phyloP scores from a whole-genome alignment of 2,113 vertebrate genomes.

The Paracanthobrama guichenoti region DNA sequence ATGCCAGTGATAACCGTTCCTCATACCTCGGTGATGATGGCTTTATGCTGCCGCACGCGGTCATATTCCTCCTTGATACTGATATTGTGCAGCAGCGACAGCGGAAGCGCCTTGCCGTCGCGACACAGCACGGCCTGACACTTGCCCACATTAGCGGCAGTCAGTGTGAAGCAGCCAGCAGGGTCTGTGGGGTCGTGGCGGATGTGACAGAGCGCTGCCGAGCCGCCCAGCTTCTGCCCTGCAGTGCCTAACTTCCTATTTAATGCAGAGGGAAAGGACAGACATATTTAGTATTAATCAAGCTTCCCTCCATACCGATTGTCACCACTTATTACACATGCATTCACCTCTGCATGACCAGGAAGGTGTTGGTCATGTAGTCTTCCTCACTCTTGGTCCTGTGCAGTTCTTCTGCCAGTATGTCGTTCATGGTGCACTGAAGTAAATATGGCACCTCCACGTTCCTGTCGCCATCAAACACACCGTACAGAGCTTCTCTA shows the following conservation, averaged over 20 bases:
- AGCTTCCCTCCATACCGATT: neutral
- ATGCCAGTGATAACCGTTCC: neutral
- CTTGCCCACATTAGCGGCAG: constrained; percentile 96
- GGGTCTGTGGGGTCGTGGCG: constrained; percentile 93
- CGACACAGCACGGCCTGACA: constrained; percentile 94
- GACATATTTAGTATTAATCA: neutral
- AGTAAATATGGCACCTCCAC: constrained; percentile 94
- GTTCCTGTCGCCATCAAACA: constrained; percentile 95
- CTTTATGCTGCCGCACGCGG: constrained; percentile 89
- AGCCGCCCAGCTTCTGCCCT: constrained; percentile 95
- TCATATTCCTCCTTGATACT: constrained; percentile 88
- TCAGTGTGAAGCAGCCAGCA: constrained; percentile 90
- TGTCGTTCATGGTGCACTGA: constrained; percentile 97
- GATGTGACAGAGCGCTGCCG: constrained; percentile 95
- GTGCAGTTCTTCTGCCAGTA: constrained; percentile 93
- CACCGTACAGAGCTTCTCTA: constrained; percentile 93
- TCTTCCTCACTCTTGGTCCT: constrained; percentile 93
- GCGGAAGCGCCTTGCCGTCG: constrained; percentile 87
- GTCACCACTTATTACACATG: neutral
- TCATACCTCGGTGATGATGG: constrained; percentile 92
- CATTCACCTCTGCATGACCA: constrained; percentile 92
- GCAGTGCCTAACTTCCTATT: constrained; percentile 94
- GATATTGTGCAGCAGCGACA: constrained; percentile 88
- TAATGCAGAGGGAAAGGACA: neutral
- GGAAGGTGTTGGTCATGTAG: constrained; percentile 97